Percentiles rank a stretch among this genome's conserved stretches.
phyloP scores from a whole-genome alignment of 1,140 invertebrate species.

The Mycetomoellerius zeteki region DNA sequence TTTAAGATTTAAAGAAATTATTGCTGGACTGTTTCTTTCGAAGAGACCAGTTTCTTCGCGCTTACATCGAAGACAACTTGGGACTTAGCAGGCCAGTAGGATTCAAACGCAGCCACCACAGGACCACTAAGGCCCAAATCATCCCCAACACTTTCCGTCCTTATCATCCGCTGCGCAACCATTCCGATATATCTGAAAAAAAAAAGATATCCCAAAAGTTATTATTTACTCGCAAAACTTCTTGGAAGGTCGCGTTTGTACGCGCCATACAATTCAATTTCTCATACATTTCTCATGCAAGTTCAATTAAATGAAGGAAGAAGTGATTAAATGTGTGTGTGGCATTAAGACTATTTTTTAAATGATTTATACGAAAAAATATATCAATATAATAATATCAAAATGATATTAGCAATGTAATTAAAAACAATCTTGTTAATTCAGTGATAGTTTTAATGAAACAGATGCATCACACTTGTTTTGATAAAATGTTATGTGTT shows the following conservation, averaged over 20 bases:
- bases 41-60: constrained; percentile 47
- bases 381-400: too few relatives aligned
- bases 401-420: too few relatives aligned
- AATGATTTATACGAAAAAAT: too few relatives aligned
- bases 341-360: background rate
- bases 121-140: constrained; percentile 87
- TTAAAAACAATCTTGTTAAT: too few relatives aligned
- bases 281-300: background rate
- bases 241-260: background rate
- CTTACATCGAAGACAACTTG: constrained; percentile 82
- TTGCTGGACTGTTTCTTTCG: background rate
- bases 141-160: constrained; percentile 68
- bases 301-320: background rate
- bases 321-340: background rate
- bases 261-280: background rate
- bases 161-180: background rate
- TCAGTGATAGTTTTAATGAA: too few relatives aligned
- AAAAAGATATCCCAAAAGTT: constrained; percentile 38
- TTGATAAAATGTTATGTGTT: too few relatives aligned
- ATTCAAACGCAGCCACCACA: constrained; percentile 84
- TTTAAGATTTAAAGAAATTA: constrained; percentile 9
- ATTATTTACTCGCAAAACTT: constrained; percentile 1
- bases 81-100: constrained; percentile 87
- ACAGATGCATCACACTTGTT: too few relatives aligned
- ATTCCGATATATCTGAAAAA: constrained; percentile 46